These are phyloP conservation scores for Pocillopora grandis DNA, from an alignment of 92 coral and sea anemone genomes.

Conservation along the genomic window DNA sequence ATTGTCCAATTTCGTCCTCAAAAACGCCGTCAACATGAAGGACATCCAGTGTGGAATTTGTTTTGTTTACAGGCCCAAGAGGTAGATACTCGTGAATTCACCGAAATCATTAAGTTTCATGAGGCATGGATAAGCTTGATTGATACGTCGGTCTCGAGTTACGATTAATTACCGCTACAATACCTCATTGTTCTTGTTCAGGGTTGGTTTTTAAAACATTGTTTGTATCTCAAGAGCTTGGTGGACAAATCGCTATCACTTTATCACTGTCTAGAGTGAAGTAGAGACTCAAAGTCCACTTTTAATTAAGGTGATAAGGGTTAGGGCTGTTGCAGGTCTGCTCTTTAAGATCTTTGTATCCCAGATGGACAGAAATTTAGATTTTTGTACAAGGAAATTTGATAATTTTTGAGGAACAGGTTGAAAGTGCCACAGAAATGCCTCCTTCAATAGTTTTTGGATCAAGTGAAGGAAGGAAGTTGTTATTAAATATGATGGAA, in stretches of 20 bases:
- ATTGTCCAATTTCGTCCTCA: background rate
- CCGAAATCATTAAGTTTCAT: background rate
- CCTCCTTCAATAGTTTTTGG: no score
- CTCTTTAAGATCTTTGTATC: no score
- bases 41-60: background rate
- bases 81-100: background rate
- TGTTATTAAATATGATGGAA: no score
- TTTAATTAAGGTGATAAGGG: background rate
- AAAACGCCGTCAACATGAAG: background rate
- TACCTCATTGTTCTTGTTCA: background rate
- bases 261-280: background rate
- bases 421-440: no score
- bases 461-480: no score
- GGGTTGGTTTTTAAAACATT: background rate
- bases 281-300: background rate
- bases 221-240: background rate
- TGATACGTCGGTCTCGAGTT: background rate
- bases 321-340: background rate
- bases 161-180: background rate
- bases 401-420: background rate
- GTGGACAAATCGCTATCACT: background rate
- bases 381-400: background rate
- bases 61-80: conserved; percentile 24
- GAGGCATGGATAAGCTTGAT: background rate
- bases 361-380: background rate